Evolutionary conservation across 2,888 invertebrate genomes (phyloP).

Genomic region (Camponotus fellah): DNA sequence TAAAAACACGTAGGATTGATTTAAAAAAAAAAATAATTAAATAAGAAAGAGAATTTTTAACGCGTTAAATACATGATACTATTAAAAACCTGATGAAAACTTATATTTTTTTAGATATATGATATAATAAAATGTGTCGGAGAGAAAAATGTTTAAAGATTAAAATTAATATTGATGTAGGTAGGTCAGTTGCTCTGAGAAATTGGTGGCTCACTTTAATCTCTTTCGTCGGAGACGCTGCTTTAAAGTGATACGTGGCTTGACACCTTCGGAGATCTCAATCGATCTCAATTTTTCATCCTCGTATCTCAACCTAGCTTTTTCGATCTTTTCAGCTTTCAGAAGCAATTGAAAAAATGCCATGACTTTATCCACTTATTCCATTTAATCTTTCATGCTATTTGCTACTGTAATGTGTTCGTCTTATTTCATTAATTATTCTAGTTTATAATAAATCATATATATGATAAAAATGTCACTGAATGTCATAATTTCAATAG

Average conservation of each 20-base stretch:
- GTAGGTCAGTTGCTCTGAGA: not conserved
- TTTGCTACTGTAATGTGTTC: constrained; percentile 1
- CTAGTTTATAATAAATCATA: constrained; percentile 4
- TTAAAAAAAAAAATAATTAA: not conserved
- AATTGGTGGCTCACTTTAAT: constrained; percentile 72
- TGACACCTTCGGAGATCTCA: constrained; percentile 85
- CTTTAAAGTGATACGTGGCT: constrained; percentile 85
- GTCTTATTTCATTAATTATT: not conserved
- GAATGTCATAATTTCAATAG: constrained; percentile 5
- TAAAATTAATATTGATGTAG: constrained; percentile 14
- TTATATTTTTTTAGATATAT: not conserved
- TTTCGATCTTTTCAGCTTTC: constrained; percentile 87
- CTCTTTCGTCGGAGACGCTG: constrained; percentile 86
- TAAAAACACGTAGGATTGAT: constrained; percentile 64
- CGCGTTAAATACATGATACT: not conserved
- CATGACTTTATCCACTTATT: constrained; percentile 82
- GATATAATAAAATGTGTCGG: not conserved
- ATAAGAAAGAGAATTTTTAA: not conserved
- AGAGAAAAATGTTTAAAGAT: not conserved
- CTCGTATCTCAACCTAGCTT: constrained; percentile 86
- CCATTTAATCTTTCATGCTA: constrained; percentile 34
- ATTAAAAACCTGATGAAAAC: not conserved
- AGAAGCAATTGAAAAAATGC: constrained; percentile 88
- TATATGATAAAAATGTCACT: constrained; percentile 22
- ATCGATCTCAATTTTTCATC: constrained; percentile 88